Percentiles rank a stretch among this genome's conserved stretches.
Evolutionary conservation across 2,113 vertebrate genomes (phyloP).

Genomic region (rabbit (Oryctolagus cuniculus)): DNA sequence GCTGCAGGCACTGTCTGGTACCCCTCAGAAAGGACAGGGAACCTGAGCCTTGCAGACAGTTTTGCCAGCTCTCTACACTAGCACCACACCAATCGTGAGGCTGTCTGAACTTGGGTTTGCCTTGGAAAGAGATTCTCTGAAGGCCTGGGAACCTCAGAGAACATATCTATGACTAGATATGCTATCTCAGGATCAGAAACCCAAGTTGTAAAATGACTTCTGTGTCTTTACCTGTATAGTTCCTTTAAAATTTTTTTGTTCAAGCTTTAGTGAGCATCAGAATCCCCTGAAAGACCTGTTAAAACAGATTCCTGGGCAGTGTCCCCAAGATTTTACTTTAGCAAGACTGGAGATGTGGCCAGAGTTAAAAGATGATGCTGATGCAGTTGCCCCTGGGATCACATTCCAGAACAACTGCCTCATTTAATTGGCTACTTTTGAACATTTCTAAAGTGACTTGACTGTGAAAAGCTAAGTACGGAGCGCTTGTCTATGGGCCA

Average conservation of each 20-base stretch:
- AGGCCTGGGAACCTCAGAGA: neutral
- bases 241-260: neutral
- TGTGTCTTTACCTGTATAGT: neutral
- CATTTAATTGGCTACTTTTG: slow-evolving; percentile 25
- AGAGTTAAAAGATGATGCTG: neutral
- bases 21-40: neutral
- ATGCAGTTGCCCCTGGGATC: slow-evolving; percentile 29
- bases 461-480: neutral
- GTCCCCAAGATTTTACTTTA: neutral
- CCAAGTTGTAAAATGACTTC: neutral
- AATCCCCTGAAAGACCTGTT: neutral
- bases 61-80: neutral
- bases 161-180: neutral
- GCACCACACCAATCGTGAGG: neutral
- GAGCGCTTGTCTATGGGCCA: neutral
- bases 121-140: neutral
- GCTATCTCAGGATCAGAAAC: slow-evolving; percentile 12
- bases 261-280: neutral
- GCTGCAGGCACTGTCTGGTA: neutral
- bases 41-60: neutral
- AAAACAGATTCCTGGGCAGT: neutral
- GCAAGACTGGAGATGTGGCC: neutral
- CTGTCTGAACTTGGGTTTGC: neutral
- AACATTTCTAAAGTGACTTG: slow-evolving; percentile 8
- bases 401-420: slow-evolving; percentile 33